A percentile compares a stretch with the other conserved stretches of the same genome.
Evolutionary conservation across 2,888 invertebrate genomes (phyloP).

Genomic region (Proisotoma minuta): DNA sequence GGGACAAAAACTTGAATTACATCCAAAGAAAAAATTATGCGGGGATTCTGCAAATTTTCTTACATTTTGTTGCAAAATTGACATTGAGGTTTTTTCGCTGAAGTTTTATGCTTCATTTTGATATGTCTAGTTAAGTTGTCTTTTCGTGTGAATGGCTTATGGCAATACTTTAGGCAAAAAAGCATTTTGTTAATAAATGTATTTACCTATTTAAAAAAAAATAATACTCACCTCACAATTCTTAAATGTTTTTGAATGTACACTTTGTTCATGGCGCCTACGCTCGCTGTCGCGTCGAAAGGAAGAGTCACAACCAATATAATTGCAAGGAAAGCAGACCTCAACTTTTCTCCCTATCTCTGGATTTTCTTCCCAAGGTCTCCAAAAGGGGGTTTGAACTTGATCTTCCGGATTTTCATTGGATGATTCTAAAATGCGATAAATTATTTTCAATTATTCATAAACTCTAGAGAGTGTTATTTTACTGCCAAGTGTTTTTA

Average conservation of each 20-base stretch:
- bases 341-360: no score
- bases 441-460: no score
- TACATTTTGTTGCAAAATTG: slow-evolving; percentile 32
- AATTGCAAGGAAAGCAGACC: slow-evolving; percentile 4
- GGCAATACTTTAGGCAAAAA: slow-evolving; percentile 24
- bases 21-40: slow-evolving; percentile 3
- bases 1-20: no score
- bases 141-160: slow-evolving; percentile 33
- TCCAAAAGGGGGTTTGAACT: slow-evolving; percentile 19
- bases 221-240: no score
- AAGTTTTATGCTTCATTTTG: slow-evolving; percentile 28
- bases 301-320: slow-evolving; percentile 1
- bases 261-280: slow-evolving; percentile 17
- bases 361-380: slow-evolving; percentile 26
- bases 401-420: background rate
- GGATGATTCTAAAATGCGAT: background rate
- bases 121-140: slow-evolving; percentile 40
- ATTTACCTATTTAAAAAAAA: no score
- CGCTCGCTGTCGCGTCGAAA: slow-evolving; percentile 22
- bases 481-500: no score
- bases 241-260: slow-evolving; percentile 10
- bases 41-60: slow-evolving; percentile 7
- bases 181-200: no score
- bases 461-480: no score
- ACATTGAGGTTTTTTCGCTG: slow-evolving; percentile 22